Base-by-base conservation (phyloP, 2,113 vertebrate species). In the Mus pahari region DNA sequence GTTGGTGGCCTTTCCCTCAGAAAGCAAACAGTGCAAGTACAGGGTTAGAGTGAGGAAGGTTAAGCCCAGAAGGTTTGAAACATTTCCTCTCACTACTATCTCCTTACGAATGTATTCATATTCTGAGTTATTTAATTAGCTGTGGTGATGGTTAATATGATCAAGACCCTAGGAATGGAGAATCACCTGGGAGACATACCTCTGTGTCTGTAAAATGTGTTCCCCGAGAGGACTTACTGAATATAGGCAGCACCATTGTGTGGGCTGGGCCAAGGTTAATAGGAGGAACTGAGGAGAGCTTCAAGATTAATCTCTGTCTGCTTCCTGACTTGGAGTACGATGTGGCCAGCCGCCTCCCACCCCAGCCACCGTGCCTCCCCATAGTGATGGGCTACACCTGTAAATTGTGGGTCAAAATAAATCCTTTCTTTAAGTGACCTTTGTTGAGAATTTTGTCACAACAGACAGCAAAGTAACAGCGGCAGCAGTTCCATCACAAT, bases 81-180 rank as follows among this genome's bases (percentile, higher is more conserved):
- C 64, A 79, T 81, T 81, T 92, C 60, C 58, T 94, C 60, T 92
- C 33, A 17, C 50, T 87, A 48, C 58, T 91, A 89, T 86, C 92
- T 73, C 62, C 31, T 6, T 64, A 83, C 70, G n/a, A 81, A 91
- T 87, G 22, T 19, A 66, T 89, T 55, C 71, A n/a, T 64, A 70
- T 36, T 71, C 60, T 60, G 75, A 84, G 86, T 92, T 50, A 71
- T 31, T 45, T 42, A 45, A 31, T 81, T 92, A 87, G 79, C 26
- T 73, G 75, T 58, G 91, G 68, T 19, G 68, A 73, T 42, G 17
- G 50, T 73, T 88, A 88, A 73, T 58, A 58, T 73, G 68, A 58
- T 88, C 39, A 13, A 13, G 28, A 58, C 50, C 33, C 2, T 2
- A 68, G 31, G 64, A 31, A 70, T n/a, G 5, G 28, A 70, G 45